phyloP scores from a whole-genome alignment of 2,113 vertebrate species.

The Calidris pygmaea region DNA sequence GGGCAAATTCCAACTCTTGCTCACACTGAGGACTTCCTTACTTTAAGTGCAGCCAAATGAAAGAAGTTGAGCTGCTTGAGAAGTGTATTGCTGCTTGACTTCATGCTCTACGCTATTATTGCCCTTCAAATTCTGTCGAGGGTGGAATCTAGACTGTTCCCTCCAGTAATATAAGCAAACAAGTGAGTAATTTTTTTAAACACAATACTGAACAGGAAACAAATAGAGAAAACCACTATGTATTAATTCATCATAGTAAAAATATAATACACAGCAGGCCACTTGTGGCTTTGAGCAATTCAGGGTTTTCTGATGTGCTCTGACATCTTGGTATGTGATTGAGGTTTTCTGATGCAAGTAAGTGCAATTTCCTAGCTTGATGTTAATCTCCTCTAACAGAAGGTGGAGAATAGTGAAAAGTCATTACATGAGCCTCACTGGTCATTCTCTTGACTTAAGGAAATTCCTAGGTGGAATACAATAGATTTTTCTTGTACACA shows the following conservation, averaged over 20 bases:
- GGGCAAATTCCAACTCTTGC: background rate
- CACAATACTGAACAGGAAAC: slow-evolving; percentile 3
- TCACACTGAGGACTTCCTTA: background rate
- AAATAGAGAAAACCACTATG: slow-evolving; percentile 27
- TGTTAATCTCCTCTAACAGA: background rate
- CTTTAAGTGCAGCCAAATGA: background rate
- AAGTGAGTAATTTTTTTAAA: slow-evolving; percentile 20
- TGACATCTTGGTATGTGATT: slow-evolving; percentile 48
- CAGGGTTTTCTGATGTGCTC: slow-evolving; percentile 39
- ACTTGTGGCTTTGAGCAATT: slow-evolving; percentile 33
- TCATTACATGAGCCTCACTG: background rate
- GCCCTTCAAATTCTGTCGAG: background rate
- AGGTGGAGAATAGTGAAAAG: background rate
- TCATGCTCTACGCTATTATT: background rate
- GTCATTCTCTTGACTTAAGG: background rate
- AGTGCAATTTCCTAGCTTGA: slow-evolving; percentile 8
- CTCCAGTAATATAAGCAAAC: background rate
- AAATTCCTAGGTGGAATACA: background rate
- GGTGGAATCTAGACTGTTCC: background rate
- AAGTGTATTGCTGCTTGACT: background rate
- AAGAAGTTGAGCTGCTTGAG: background rate
- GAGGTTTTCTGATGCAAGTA: slow-evolving; percentile 62
- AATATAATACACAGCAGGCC: background rate
- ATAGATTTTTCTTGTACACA: background rate
- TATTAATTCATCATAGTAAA: slow-evolving; percentile 27